These are phyloP conservation scores for Pammene fasciana DNA, from an alignment of 2,888 invertebrate species.

Conservation along the genomic window DNA sequence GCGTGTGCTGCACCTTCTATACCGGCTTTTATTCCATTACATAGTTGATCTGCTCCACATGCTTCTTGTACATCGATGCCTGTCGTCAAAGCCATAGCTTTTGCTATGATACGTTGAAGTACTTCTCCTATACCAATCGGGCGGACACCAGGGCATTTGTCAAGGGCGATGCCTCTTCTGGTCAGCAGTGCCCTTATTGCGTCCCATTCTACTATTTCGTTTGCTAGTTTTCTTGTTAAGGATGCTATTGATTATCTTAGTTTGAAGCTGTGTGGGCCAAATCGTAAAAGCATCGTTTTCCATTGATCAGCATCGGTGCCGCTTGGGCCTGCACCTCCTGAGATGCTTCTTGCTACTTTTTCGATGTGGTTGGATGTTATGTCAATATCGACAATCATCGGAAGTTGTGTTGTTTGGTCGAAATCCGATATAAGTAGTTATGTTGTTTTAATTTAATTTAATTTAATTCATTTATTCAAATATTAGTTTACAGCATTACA, in stretches of 20 bases:
- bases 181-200: not conserved
- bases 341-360: not conserved
- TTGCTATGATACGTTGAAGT: not conserved
- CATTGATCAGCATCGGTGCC: not conserved
- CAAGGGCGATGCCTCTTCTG: no score
- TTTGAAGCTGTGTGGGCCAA: not conserved
- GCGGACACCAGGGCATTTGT: no score
- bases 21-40: conserved; percentile 1
- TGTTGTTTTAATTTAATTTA: no score
- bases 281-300: not conserved
- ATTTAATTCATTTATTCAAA: no score
- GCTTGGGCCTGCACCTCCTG: not conserved
- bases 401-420: no score
- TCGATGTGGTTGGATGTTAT: not conserved
- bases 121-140: no score
- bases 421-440: not conserved
- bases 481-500: no score
- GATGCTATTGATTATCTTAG: not conserved
- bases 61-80: not conserved
- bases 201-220: not conserved
- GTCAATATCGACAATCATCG: not conserved
- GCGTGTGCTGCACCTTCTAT: conserved; percentile 1
- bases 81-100: not conserved
- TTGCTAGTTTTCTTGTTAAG: not conserved
- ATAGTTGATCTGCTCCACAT: not conserved